Evolutionary conservation across 2,888 invertebrate genomes (phyloP), one percentile per base, ranked within the genome.

Genomic region (Stictocephala bisonia): DNA sequence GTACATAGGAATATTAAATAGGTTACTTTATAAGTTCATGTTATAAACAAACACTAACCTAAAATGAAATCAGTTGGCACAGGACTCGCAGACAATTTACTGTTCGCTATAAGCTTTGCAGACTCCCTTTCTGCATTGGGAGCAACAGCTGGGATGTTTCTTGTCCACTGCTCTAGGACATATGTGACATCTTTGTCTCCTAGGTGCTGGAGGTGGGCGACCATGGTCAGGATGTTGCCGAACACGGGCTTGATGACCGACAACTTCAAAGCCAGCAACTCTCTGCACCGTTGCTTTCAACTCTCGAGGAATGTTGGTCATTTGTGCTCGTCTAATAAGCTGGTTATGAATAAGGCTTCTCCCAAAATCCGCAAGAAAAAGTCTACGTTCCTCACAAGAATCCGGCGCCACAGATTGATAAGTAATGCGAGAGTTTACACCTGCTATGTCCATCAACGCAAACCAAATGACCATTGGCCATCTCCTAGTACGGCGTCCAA

Each of bases 371-470:
- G n/a, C 15, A n/a, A 66, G 13, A 22, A 66, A 66, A 2, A 3
- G 4, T 7, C 41, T n/a, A 15, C 66, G 31, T 4, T 4, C n/a
- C 1, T 3, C 13, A n/a, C 41, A 18, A 7, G 9, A 22, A 2
- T 13, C 15, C 9, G 48, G 67, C 22, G 41, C 13, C 41, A 22
- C 67, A 22, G 48, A 15, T 18, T 48, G 15, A 15, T n/a, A n/a
- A 26, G 48, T 24, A n/a, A 44, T 48, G 4, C 22, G 22, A 7
- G 67, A 22, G 27, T 67, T 67, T n/a, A 44, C 67, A n/a, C 48
- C 48, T 26, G 48, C 48, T 13, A 67, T 67, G 27, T 67, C 27
- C 67, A 67, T n/a, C 7, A 67, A 11, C 1, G 48, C 48, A 48
- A 24, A 67, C 67, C 67, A 67, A 20, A 67, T 11, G 9, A 18